Evolutionary conservation across 2,797 vertebrate species (phyloP).

Genomic region (Sciurus carolinensis): DNA sequence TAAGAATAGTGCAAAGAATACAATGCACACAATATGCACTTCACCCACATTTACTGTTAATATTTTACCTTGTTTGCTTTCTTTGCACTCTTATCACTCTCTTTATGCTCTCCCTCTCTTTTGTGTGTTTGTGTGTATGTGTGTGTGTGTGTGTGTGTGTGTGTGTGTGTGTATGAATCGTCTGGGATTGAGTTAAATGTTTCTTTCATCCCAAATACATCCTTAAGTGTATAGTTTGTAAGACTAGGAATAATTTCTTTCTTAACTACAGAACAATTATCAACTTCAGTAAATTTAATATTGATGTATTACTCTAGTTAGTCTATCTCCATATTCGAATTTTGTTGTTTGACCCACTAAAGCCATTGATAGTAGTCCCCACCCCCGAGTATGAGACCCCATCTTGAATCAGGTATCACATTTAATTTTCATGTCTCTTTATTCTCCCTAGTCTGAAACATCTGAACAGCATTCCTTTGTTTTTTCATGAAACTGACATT

Average conservation of each 20-base stretch:
- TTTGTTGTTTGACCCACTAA: neutral
- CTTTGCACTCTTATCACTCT: neutral
- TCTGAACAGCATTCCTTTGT: neutral
- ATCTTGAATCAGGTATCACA: neutral
- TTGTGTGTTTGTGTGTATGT: neutral
- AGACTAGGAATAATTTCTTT: neutral
- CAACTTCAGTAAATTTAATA: neutral
- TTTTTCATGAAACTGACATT: constrained; percentile 22
- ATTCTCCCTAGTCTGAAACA: neutral
- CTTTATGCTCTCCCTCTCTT: neutral
- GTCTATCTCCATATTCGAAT: neutral
- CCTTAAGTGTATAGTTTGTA: neutral
- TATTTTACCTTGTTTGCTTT: constrained; percentile 45
- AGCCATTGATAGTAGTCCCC: neutral
- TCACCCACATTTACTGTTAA: neutral
- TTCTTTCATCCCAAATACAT: neutral
- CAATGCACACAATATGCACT: neutral
- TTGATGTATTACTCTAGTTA: neutral
- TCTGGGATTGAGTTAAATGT: neutral
- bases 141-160: no score
- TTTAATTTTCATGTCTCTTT: neutral
- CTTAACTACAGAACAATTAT: neutral
- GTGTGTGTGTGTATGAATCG: fast-evolving
- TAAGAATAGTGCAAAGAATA: neutral
- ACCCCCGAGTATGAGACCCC: neutral